Conservation (phyloP, 2,113 vertebrate genomes). For the Saccopteryx bilineata region DNA sequence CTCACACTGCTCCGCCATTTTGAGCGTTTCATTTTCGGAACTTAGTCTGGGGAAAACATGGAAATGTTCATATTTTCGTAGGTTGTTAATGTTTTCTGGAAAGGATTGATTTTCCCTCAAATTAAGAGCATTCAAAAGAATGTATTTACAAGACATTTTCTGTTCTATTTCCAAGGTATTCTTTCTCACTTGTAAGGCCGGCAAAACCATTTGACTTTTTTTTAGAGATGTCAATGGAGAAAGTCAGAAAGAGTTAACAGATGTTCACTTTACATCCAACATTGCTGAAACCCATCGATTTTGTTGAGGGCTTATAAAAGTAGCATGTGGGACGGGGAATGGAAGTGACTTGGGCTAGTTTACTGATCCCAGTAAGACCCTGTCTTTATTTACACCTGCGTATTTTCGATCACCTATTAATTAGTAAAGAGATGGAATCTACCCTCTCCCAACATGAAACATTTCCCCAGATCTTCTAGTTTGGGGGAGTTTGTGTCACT, state of each 20-base stretch:
- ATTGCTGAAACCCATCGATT: not conserved
- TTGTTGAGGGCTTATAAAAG: not conserved
- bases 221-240: not conserved
- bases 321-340: not conserved
- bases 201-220: constrained; percentile 3
- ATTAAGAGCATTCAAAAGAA: not conserved
- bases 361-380: not conserved
- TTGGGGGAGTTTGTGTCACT: not conserved
- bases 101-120: constrained; percentile 32
- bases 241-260: not conserved
- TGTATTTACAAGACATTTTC: constrained; percentile 42
- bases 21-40: not conserved
- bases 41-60: not conserved
- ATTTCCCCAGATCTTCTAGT: not conserved
- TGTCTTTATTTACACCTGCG: not conserved
- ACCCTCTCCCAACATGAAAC: not conserved
- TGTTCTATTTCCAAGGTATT: not conserved
- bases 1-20: not conserved
- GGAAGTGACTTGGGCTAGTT: not conserved
- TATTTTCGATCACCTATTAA: not conserved
- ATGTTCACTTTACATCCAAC: not conserved
- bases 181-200: constrained; percentile 5
- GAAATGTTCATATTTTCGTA: not conserved
- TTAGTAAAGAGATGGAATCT: not conserved
- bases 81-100: constrained; percentile 1